Evolutionary conservation across 1,140 invertebrate species (phyloP).

Genomic region (Aphelenchoides besseyi): DNA sequence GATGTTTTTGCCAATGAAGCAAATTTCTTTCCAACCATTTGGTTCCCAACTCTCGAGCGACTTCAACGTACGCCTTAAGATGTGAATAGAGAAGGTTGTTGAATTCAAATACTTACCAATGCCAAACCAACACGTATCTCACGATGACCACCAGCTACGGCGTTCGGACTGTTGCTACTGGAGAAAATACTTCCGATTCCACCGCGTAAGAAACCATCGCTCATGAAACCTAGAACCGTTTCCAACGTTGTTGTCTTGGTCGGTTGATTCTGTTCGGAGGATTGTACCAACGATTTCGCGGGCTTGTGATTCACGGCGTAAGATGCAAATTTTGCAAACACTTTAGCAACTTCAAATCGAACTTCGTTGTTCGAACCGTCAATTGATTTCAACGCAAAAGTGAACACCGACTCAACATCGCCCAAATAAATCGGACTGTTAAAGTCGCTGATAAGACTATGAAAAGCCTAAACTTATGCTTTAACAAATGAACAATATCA

Average conservation of each 20-base stretch:
- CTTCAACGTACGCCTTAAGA: conserved; percentile 83
- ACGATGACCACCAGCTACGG: conserved; percentile 91
- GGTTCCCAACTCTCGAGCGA: conserved; percentile 83
- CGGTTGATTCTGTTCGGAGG: conserved; percentile 31
- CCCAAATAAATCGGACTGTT: conserved; percentile 75
- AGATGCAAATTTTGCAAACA: conserved; percentile 72
- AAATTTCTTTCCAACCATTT: conserved; percentile 90
- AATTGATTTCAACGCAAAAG: conserved; percentile 82
- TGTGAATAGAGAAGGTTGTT: conserved; percentile 24
- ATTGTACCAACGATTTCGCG: conserved; percentile 13
- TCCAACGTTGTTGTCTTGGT: conserved; percentile 73
- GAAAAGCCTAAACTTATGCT: conserved; percentile 71
- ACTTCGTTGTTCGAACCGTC: conserved; percentile 93
- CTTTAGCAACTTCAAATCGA: conserved; percentile 81
- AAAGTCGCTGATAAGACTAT: conserved; percentile 81
- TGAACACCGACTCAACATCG: conserved; percentile 82
- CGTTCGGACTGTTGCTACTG: conserved; percentile 83
- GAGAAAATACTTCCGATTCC: conserved; percentile 88
- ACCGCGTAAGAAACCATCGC: conserved; percentile 88
- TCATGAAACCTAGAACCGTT: conserved; percentile 83
- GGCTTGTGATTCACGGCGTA: conserved; percentile 74
- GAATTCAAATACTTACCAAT: conserved; percentile 69
- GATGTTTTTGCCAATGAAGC: conserved; percentile 77
- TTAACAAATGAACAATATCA: conserved; percentile 12
- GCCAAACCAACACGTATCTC: conserved; percentile 85